Evolutionary conservation across 2,797 vertebrate genomes (phyloP).

Genomic region (Menidia menidia): DNA sequence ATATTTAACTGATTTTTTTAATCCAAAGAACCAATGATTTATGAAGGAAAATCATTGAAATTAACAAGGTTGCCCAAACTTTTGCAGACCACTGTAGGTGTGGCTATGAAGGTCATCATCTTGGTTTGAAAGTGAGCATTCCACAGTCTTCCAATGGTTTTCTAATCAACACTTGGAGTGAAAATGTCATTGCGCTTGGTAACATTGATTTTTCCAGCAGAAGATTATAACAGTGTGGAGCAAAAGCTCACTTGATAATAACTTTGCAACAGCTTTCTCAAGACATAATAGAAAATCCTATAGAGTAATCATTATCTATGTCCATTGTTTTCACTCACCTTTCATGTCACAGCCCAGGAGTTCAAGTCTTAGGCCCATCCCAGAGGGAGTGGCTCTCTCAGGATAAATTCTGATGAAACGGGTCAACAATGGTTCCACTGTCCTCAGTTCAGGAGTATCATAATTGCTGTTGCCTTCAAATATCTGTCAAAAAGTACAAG

Average conservation of each 20-base stretch:
- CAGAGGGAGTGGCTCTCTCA: conserved; percentile 90
- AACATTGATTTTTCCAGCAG: conserved; percentile 29
- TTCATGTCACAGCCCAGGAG: conserved; percentile 94
- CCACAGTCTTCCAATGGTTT: not conserved
- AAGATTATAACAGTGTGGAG: conserved; percentile 30
- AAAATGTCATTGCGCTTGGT: conserved; percentile 29
- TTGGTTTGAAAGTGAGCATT: not conserved
- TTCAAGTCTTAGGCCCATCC: conserved; percentile 93
- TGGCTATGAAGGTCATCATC: not conserved
- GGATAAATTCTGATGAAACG: conserved; percentile 94
- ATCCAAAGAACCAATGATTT: no score
- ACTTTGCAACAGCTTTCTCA: not conserved
- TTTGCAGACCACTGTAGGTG: no score
- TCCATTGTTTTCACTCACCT: conserved; percentile 77
- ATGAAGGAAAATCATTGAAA: no score
- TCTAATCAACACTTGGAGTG: not conserved
- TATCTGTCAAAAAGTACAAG: conserved; percentile 78
- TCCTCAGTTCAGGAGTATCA: conserved; percentile 93
- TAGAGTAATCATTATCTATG: not conserved
- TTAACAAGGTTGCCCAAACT: no score
- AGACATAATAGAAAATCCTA: not conserved
- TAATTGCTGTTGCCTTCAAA: conserved; percentile 99
- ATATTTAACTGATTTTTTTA: no score
- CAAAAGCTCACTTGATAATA: conserved; percentile 23
- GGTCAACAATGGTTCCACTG: conserved; percentile 88